Evolutionary conservation across 1,140 invertebrate species (phyloP).

Genomic region (Brachionus plicatilis): DNA sequence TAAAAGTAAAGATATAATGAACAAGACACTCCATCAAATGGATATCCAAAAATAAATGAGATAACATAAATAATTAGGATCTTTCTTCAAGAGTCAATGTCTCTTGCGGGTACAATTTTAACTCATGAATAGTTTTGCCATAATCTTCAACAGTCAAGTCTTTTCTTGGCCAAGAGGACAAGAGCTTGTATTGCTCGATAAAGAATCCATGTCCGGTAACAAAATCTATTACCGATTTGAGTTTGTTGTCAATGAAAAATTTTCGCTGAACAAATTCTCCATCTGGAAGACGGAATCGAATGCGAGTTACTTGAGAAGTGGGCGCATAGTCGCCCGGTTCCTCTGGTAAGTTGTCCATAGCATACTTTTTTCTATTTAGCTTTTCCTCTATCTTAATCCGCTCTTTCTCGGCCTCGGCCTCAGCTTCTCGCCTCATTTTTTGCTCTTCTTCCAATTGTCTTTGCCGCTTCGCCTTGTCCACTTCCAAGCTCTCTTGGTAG

Average conservation of each 20-base stretch:
- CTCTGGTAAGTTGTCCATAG: neutral
- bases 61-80: neutral
- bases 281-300: slow-evolving; percentile 70
- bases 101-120: slow-evolving; percentile 83
- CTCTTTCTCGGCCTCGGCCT: slow-evolving; percentile 3
- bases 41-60: neutral
- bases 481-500: slow-evolving; percentile 79
- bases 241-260: slow-evolving; percentile 64
- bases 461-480: slow-evolving; percentile 66
- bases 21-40: neutral
- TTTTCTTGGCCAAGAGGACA: slow-evolving; percentile 81
- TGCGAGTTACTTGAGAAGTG: slow-evolving; percentile 59
- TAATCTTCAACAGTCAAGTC: slow-evolving; percentile 60
- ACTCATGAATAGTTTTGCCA: slow-evolving; percentile 68
- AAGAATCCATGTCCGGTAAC: slow-evolving; percentile 78
- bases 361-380: neutral
- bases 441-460: slow-evolving; percentile 39
- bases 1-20: neutral
- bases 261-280: slow-evolving; percentile 68
- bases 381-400: slow-evolving; percentile 35
- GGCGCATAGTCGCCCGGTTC: slow-evolving; percentile 63
- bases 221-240: slow-evolving; percentile 74
- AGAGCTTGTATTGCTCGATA: slow-evolving; percentile 78
- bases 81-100: slow-evolving; percentile 79
- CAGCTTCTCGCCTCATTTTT: neutral